Percentiles rank a stretch among this genome's conserved stretches.
Evolutionary conservation across 2,888 invertebrate genomes (phyloP).

Genomic region (Esperia sulphurella): DNA sequence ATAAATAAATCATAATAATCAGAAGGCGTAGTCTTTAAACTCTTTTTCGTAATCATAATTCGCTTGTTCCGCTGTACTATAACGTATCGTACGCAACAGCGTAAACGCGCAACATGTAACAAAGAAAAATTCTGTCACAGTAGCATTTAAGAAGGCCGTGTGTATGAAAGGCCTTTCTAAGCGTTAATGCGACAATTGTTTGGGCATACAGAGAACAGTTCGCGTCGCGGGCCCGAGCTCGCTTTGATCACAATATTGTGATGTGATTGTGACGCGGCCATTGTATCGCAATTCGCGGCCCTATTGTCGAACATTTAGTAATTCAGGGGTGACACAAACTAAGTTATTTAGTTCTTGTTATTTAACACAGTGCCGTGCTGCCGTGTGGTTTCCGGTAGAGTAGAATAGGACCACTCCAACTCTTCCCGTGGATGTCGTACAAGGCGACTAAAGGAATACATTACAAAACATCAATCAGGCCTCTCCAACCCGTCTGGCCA

Average conservation of each 20-base stretch:
- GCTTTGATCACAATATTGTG: conserved; percentile 48
- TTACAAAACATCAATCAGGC: no score
- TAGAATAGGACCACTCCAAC: no score
- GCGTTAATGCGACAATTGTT: conserved; percentile 52
- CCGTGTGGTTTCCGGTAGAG: no score
- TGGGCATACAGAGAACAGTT: not conserved
- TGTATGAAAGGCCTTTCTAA: conserved; percentile 24
- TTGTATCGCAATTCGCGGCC: conserved; percentile 16
- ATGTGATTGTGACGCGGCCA: conserved; percentile 19
- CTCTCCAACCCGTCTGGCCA: no score
- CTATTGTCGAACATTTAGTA: conserved; percentile 6
- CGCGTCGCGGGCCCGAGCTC: conserved; percentile 6
- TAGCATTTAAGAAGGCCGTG: conserved; percentile 27
- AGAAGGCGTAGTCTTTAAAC: no score
- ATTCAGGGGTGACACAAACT: conserved; percentile 5
- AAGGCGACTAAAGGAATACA: no score
- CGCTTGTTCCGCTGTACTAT: no score
- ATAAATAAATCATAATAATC: no score
- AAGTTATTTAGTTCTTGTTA: no score
- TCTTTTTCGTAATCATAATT: no score
- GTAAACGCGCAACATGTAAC: conserved; percentile 15
- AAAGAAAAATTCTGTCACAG: conserved; percentile 32
- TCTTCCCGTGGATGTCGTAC: no score
- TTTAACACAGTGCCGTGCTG: no score
- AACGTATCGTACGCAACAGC: conserved; percentile 8